Base-by-base conservation (phyloP, 2,797 vertebrate species). In the Merluccius polli region DNA sequence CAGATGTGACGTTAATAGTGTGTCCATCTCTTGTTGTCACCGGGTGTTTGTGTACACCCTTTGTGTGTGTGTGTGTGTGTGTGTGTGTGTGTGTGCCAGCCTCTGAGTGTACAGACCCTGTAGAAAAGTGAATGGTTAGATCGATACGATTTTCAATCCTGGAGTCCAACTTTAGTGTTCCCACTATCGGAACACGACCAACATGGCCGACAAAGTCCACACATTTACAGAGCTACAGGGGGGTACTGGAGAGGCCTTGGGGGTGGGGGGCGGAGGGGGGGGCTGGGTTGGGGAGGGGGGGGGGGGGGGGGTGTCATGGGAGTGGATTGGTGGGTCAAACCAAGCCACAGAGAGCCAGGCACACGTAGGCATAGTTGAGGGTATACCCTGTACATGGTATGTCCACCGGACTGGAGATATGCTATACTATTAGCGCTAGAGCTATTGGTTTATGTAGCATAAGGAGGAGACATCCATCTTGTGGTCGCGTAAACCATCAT, bases 251-350 rank as follows among this genome's bases (percentile, higher is more conserved):
- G 35, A 6, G 52, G 65, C 16, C 2, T 24, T n/a, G n/a, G 1
- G 8, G 75, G 72, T 70, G 18, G 10, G 36, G 48, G 15, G 38
- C 3, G 38, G 38, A 41, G 38, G 70, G 82, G 32, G 33, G 15
- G 27, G 29, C 18, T 30, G 27, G 29, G 29, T 69, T 69, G 67
- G 27, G 6, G 36, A 5, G 68, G 48, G 27, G n/a, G n/a, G n/a
- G n/a, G 1, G 12, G 75, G 72, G 71, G 18, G 16, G 36, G 48
- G n/a, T 16, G 32, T 4, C 80, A 75, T 79, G 75, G 77, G 78
- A 75, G 70, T 85, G 81, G 77, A 80, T 84, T 81, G 86, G 84
- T 85, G 86, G 83, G 75, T 78, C 81, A 74, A 75, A 82, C 79
- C 70, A 78, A 80, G 84, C 76, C 81, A 82, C 77, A 82, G 73